These are phyloP conservation scores for Malurus cyaneus DNA, from an alignment of 2,113 vertebrate genomes.

Conservation along the genomic window DNA sequence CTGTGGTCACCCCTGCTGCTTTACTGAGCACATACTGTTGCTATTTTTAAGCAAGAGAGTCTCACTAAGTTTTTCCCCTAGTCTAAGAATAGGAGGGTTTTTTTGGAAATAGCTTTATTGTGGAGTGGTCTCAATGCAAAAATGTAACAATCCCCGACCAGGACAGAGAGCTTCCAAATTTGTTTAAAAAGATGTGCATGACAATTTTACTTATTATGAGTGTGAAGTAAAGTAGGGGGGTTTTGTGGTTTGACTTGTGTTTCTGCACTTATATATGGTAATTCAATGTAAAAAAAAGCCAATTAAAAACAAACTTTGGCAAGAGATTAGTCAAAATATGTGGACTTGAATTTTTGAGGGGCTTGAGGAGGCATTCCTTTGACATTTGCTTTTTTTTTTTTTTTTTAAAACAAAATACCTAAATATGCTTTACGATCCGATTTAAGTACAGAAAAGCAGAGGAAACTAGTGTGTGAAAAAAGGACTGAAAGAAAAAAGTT, in stretches of 20 bases:
- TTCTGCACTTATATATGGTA: conserved; percentile 25
- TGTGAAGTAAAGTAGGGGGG: neutral
- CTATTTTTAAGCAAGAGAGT: neutral
- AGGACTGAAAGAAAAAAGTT: no score
- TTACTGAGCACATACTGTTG: conserved; percentile 15
- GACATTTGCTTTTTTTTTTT: neutral
- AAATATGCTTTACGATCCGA: no score
- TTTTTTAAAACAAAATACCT: no score
- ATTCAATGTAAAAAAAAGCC: conserved; percentile 35
- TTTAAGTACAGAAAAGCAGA: no score
- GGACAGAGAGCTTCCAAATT: neutral
- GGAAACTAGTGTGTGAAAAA: no score
- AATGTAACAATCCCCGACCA: neutral
- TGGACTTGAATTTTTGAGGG: neutral
- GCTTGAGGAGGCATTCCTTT: neutral
- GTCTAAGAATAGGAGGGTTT: conserved; percentile 34
- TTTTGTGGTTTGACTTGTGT: conserved; percentile 46
- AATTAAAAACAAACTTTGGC: conserved; percentile 56
- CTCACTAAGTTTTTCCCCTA: neutral
- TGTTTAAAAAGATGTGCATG: neutral
- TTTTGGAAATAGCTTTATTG: neutral
- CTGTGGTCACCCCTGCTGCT: neutral
- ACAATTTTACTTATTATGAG: neutral
- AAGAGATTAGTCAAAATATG: conserved; percentile 45
- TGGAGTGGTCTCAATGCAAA: neutral